phyloP scores from a whole-genome alignment of 2,113 vertebrate genomes.

The Anoura caudifer region DNA sequence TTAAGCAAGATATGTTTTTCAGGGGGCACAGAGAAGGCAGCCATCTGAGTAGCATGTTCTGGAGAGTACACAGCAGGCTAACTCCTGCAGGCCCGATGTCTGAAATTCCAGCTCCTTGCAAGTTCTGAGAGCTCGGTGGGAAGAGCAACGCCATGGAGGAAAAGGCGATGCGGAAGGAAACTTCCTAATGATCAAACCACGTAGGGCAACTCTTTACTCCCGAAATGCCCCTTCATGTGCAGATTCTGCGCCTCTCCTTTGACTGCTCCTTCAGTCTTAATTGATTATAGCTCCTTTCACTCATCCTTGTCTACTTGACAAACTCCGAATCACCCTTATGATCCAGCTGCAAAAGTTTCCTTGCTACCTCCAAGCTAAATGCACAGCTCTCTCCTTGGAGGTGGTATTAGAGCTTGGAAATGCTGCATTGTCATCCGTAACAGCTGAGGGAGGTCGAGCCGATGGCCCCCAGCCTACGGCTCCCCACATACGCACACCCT shows the following conservation, averaged over 20 bases:
- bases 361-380: background rate
- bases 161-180: background rate
- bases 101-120: background rate
- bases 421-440: background rate
- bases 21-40: background rate
- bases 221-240: background rate
- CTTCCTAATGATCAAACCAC: background rate
- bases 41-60: background rate
- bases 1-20: background rate
- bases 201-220: background rate
- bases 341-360: background rate
- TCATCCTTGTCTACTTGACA: background rate
- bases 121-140: background rate
- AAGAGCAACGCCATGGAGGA: background rate
- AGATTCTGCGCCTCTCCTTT: background rate
- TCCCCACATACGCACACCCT: background rate
- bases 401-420: background rate
- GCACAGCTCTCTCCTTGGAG: background rate
- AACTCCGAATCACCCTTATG: background rate
- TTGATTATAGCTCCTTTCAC: background rate
- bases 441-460: background rate
- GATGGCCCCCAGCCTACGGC: too few species aligned
- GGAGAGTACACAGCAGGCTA: background rate
- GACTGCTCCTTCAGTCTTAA: background rate
- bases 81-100: background rate